Base-by-base conservation (phyloP, 2,797 vertebrate genomes). In the Sparidentex hasta region DNA sequence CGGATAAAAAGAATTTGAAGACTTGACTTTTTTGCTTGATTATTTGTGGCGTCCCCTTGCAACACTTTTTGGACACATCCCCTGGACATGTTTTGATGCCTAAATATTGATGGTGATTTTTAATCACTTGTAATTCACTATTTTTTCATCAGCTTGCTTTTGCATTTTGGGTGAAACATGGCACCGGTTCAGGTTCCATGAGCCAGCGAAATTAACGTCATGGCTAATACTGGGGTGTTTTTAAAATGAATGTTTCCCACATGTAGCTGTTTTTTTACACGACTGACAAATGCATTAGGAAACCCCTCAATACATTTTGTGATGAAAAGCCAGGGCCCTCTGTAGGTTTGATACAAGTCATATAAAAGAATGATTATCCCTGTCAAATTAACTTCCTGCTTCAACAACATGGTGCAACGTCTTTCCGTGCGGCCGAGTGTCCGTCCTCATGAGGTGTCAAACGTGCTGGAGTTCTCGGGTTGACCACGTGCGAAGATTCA, bases 401-500 rank as follows among this genome's bases (percentile, higher is more conserved):
- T 52, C 23, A 25, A 23, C 13, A 29, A 21, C 11, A 13, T 11
- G 38, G 41, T 20, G 29, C 33, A 41, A 71, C 50, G 70, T 17
- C 18, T 75, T 25, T 56, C 65, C 61, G 54, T 46, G 33, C 25
- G 61, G 2, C 58, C 52, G 25, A 50, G n/a, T 55, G 71, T 65
- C 44, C 33, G 14, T 63, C 25, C 20, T 66, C 43, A 5, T 70
- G 66, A 52, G n/a, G 51, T 47, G n/a, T 78, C 75, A 68, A 55
- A 65, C 57, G 63, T 20, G 16, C 47, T 5, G n/a, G 12, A 58
- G 29, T 51, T 79, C 68, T 65, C 63, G 20, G 27, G 61, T 47
- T 52, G 59, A 65, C 57, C 71, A 69, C 33, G 65, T 73, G 74
- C 58, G 65, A 81, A 65, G 47, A 29, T 64, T 76, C 57, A 52